A percentile compares a stretch with the other conserved stretches of the same genome.
Conservation (phyloP, 2,113 vertebrate species). For the Bujurquina vittata region DNA sequence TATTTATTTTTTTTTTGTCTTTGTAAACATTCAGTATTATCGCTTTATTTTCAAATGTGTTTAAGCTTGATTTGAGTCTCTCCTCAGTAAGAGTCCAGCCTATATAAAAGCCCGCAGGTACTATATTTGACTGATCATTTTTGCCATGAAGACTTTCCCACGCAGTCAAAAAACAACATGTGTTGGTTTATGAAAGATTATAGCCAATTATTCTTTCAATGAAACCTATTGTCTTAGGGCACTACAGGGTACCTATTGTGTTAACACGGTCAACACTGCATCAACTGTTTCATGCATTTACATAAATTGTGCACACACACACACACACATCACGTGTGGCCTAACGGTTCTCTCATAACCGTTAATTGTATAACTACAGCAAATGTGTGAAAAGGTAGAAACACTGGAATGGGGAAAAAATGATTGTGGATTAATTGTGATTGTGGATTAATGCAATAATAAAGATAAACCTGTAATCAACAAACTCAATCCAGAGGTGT, state of each 20-base stretch:
- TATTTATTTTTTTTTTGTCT: background rate
- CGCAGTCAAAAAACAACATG: background rate
- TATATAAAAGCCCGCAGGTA: background rate
- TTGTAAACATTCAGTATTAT: background rate
- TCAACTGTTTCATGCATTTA: background rate
- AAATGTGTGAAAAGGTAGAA: background rate
- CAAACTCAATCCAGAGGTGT: background rate
- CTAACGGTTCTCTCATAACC: background rate
- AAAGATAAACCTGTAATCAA: conserved; percentile 11
- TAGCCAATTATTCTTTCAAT: background rate
- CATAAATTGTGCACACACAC: background rate
- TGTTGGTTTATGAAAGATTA: background rate
- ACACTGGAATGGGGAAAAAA: background rate
- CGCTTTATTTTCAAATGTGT: background rate
- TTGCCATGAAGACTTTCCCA: background rate
- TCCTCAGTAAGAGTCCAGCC: background rate
- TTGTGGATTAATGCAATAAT: conserved; percentile 2
- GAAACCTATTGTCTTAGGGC: background rate
- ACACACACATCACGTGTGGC: background rate
- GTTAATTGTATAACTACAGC: background rate
- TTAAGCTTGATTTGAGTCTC: background rate
- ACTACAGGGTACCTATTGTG: background rate
- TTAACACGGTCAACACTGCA: background rate
- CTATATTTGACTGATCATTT: background rate
- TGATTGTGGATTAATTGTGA: background rate